Evolutionary conservation across 64 coral and sea anemone genomes (phyloP).

Genomic region (Actinia equina): DNA sequence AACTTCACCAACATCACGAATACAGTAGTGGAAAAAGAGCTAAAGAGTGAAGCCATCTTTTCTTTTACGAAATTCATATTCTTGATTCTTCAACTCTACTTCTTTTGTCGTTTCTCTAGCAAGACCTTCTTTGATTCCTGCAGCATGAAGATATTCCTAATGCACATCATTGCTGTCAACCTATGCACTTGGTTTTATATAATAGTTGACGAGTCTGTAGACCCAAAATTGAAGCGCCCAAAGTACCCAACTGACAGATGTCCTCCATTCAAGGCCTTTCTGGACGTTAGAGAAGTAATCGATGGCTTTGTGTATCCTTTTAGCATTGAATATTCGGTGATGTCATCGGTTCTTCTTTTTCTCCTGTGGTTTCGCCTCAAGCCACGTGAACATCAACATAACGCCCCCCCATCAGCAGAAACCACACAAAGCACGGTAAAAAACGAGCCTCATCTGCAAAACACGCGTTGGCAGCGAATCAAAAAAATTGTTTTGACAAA

Average conservation of each 20-base stretch:
- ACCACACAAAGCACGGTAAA: too few species aligned
- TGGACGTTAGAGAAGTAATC: neutral
- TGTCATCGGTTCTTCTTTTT: constrained; percentile 17
- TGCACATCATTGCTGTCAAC: constrained; percentile 30
- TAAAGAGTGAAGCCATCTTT: neutral
- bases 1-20: neutral
- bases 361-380: neutral
- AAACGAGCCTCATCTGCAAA: neutral
- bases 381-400: too few species aligned
- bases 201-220: constrained; percentile 19
- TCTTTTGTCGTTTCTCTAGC: constrained; percentile 27
- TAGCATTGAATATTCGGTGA: constrained; percentile 27
- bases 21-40: neutral
- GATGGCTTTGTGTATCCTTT: constrained; percentile 11
- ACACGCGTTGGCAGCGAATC: neutral
- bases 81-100: constrained; percentile 12
- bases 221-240: neutral
- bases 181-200: constrained; percentile 19
- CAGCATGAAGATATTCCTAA: neutral
- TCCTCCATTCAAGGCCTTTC: neutral
- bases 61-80: neutral
- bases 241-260: neutral
- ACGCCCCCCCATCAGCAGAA: neutral
- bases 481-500: neutral
- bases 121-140: neutral